Base-by-base conservation (phyloP, 2,888 invertebrate species). In the Drosophila algonquin region DNA sequence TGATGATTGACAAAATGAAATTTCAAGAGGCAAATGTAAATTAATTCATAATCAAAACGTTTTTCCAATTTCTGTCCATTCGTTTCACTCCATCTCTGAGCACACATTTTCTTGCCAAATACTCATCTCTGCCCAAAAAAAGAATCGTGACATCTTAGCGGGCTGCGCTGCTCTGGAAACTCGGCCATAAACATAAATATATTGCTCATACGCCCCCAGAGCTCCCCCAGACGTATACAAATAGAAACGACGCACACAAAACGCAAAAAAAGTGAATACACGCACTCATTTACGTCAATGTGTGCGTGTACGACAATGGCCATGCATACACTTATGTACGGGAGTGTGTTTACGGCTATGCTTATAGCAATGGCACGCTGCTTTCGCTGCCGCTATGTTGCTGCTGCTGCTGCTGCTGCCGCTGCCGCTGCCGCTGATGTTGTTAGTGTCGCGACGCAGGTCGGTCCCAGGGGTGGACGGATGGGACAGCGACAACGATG, bases 151-250 rank as follows among this genome's bases (percentile, higher is more conserved):
- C 50, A 48, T 48, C 40, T 60, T 69, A 30, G 60, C 40, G 40
- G n/a, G 5, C 35, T 14, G 14, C 35, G 0, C 35, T 14, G 14
- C 35, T 4, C 35, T 69, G 69, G 53, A 65, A 68, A 56, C 54
- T 51, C 46, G 59, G 59, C 62, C 52, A 73, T 73, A 59, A 56
- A 55, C 73, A 75, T 62, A 65, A 75, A 75, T 67, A 72, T 65
- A 64, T 75, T 67, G 59, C 63, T 59, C 72, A 67, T 72, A 72
- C 76, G 67, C 59, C 57, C 59, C 55, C 27, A 47, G 50, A 16
- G 55, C 62, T 12, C 50, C 57, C 55, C 52, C 45, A 62, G 56
- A 56, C 63, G 63, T 72, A 55, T 63, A 63, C 71, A 58, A 72
- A 72, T 51, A 64, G 58, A 64, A 59, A 47, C 48, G 47, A 47